Conservation (phyloP, 2,888 invertebrate species). For the Caenorhabditis auriculariae region DNA sequence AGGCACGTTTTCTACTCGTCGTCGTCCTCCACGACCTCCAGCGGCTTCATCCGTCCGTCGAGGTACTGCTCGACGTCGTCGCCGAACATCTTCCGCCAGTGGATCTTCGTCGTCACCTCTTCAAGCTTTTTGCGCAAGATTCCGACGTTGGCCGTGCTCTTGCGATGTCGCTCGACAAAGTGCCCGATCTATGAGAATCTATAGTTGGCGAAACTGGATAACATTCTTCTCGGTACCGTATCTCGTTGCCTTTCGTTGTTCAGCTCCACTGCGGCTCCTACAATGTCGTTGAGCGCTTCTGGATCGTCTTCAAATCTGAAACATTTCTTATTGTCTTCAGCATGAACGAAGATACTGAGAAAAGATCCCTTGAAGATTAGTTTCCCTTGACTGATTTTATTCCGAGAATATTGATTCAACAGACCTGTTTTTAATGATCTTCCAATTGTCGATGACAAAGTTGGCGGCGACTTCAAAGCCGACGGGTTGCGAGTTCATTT, state of each 20-base stretch:
- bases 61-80: conserved; percentile 18
- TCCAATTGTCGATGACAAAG: conserved; percentile 42
- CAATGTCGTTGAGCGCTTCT: conserved; percentile 17
- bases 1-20: too few relatives aligned
- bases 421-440: conserved; percentile 19
- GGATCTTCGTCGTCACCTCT: conserved; percentile 19
- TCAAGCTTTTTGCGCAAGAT: conserved; percentile 24
- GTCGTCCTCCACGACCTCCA: conserved; percentile 13
- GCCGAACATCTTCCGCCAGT: conserved; percentile 24
- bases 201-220: not conserved
- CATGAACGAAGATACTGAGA: too few relatives aligned
- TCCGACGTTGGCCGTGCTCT: conserved; percentile 16
- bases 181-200: conserved; percentile 9
- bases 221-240: conserved; percentile 1
- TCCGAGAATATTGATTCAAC: too few relatives aligned
- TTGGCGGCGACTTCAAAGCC: conserved; percentile 33
- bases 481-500: conserved; percentile 27
- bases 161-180: conserved; percentile 24
- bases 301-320: conserved; percentile 15
- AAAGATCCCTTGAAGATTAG: too few relatives aligned
- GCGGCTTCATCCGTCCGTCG: conserved; percentile 26
- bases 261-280: conserved; percentile 14
- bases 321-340: too few relatives aligned
- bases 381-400: too few relatives aligned
- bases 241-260: conserved; percentile 23